A percentile compares a stretch with the other conserved stretches of the same genome.
phyloP scores from a whole-genome alignment of 2,797 vertebrate species.

The Cirrhinus molitorella region DNA sequence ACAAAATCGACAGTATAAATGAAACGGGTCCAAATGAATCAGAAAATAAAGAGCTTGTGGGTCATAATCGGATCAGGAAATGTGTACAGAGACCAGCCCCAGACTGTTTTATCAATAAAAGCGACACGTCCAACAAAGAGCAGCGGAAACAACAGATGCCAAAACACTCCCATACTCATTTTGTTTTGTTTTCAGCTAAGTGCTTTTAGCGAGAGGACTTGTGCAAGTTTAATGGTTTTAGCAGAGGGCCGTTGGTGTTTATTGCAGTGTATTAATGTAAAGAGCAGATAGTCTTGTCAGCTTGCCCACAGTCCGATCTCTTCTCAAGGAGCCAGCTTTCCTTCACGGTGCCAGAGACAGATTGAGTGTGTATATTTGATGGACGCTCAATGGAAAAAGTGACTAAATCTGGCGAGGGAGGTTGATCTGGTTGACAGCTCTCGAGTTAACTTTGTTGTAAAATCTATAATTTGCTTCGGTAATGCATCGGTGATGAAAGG shows the following conservation, averaged over 20 bases:
- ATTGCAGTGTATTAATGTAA: conserved; percentile 58
- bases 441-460: conserved; percentile 66
- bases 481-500: conserved; percentile 66
- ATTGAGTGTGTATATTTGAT: conserved; percentile 35
- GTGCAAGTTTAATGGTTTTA: conserved; percentile 68
- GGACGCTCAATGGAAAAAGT: conserved; percentile 46
- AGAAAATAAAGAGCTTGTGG: background rate
- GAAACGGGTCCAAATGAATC: background rate
- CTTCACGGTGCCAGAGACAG: conserved; percentile 25
- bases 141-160: conserved; percentile 42
- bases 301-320: conserved; percentile 38
- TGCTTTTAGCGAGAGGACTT: conserved; percentile 63
- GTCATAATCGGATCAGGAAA: background rate
- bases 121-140: background rate
- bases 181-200: conserved; percentile 61
- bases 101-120: background rate
- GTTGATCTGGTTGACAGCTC: conserved; percentile 60
- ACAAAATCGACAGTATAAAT: background rate
- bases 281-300: conserved; percentile 51
- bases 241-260: conserved; percentile 55
- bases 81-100: background rate
- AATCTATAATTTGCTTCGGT: conserved; percentile 63
- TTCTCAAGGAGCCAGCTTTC: conserved; percentile 39
- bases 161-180: conserved; percentile 32
- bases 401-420: conserved; percentile 60